These are phyloP conservation scores for Heteronetta atricapilla DNA, from an alignment of 2,113 vertebrate species.

Conservation along the genomic window DNA sequence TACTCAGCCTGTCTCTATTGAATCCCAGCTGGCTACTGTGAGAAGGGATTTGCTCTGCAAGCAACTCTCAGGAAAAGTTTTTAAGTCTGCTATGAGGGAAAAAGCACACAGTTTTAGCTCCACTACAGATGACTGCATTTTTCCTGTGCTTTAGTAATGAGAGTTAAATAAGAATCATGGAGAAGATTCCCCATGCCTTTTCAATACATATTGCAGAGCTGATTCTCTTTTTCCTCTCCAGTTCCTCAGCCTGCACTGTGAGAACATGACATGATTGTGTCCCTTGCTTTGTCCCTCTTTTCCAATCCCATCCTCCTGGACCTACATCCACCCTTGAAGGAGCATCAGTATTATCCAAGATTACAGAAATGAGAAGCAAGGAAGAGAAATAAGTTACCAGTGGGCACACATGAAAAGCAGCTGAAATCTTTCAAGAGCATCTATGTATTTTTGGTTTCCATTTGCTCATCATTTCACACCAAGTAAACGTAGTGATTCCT, in stretches of 20 bases:
- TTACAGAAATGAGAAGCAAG: background rate
- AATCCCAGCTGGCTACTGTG: background rate
- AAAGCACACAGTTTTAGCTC: background rate
- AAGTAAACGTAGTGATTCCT: background rate
- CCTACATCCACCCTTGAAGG: background rate
- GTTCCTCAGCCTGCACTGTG: background rate
- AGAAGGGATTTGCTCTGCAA: background rate
- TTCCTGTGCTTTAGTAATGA: background rate
- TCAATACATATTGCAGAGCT: background rate
- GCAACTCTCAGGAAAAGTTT: background rate
- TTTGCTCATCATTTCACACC: background rate
- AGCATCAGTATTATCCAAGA: background rate
- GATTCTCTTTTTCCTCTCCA: background rate
- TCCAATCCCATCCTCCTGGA: background rate
- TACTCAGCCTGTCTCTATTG: background rate
- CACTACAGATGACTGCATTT: background rate
- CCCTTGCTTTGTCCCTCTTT: background rate
- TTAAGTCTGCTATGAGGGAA: background rate
- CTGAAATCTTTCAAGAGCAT: background rate
- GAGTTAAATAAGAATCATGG: background rate
- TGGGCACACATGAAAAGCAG: background rate
- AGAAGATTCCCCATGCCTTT: background rate
- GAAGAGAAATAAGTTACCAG: background rate
- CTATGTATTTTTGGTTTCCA: background rate
- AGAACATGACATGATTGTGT: accelerated